phyloP scores from a whole-genome alignment of 2,797 vertebrate species.

The Heterohyrax brucei region DNA sequence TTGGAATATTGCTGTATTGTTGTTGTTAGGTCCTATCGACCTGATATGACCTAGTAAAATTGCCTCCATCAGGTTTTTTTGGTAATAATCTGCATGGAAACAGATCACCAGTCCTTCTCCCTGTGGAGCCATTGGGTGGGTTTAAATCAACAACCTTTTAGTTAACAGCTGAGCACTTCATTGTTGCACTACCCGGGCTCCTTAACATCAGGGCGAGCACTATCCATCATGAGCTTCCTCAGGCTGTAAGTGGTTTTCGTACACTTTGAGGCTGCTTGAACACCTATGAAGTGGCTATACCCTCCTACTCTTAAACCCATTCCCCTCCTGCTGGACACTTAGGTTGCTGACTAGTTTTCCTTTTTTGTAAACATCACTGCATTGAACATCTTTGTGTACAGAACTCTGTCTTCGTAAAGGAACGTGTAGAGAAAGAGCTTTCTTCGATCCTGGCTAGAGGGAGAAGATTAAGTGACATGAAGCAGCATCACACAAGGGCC shows the following conservation, averaged over 20 bases:
- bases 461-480: neutral
- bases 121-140: too few species aligned
- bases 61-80: neutral
- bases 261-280: neutral
- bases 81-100: too few species aligned
- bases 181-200: too few species aligned
- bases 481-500: neutral
- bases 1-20: neutral
- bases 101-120: too few species aligned
- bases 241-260: neutral
- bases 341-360: neutral
- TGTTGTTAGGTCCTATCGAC: neutral
- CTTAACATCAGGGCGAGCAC: neutral
- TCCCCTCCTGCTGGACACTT: neutral
- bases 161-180: too few species aligned
- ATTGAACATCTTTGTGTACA: neutral
- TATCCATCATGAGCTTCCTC: neutral
- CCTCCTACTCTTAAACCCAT: neutral
- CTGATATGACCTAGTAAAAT: too few species aligned
- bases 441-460: neutral
- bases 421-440: conserved; percentile 2
- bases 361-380: conserved; percentile 2
- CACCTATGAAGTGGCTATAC: neutral
- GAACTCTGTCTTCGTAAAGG: neutral
- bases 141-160: too few species aligned